Percentiles rank a stretch among this genome's conserved stretches.
Evolutionary conservation across 2,888 invertebrate genomes (phyloP).

Genomic region (Chloromyia formosa): DNA sequence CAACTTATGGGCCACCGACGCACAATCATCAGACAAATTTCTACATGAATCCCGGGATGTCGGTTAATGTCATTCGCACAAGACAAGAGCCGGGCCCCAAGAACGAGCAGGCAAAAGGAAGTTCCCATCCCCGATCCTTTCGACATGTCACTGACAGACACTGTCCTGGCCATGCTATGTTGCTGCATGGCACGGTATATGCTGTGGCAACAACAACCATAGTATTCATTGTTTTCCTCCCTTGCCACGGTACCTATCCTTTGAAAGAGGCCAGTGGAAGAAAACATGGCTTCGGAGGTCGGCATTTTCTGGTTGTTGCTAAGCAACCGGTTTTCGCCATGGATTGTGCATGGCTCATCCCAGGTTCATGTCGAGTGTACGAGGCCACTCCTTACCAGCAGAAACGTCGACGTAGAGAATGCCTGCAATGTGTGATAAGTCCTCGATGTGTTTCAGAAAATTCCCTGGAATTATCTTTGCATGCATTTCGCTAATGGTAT

Average conservation of each 20-base stretch:
- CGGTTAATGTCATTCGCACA: neutral
- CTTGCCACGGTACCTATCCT: neutral
- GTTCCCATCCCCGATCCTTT: neutral
- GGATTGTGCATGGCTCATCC: neutral
- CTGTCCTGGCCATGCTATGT: neutral
- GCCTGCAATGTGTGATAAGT: neutral
- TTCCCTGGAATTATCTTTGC: no score
- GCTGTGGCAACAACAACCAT: no score
- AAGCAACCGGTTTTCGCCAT: conserved; percentile 40
- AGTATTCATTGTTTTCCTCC: neutral
- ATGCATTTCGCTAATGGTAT: neutral
- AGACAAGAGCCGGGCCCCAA: neutral
- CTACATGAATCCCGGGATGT: neutral
- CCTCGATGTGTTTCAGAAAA: neutral
- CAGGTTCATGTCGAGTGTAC: neutral
- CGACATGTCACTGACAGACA: conserved; percentile 10
- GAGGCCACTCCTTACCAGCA: neutral
- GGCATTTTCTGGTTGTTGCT: conserved; percentile 26
- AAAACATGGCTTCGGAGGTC: conserved; percentile 27
- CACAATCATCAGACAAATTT: neutral
- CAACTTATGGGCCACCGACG: neutral
- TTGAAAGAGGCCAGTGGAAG: conserved; percentile 11
- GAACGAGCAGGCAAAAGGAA: neutral
- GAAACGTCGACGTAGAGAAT: neutral
- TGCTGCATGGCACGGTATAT: neutral